phyloP scores from a whole-genome alignment of 2,888 invertebrate genomes.

The Cyclophora albipunctata region DNA sequence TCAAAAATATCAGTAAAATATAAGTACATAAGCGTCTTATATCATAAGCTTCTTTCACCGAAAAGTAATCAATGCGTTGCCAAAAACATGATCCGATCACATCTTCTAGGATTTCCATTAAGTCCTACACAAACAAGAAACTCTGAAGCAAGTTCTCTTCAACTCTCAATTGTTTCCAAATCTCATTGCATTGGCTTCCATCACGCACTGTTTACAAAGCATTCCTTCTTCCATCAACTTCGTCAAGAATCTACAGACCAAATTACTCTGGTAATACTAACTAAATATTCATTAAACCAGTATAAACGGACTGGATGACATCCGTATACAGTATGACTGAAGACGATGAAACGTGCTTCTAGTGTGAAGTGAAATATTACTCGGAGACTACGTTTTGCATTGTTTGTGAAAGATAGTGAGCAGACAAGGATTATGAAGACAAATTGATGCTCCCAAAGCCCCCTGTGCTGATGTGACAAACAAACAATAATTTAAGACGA shows the following conservation, averaged over 20 bases:
- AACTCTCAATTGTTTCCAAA: slow-evolving; percentile 9
- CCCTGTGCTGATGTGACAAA: slow-evolving; percentile 11
- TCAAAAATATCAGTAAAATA: no score
- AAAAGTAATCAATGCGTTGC: no score
- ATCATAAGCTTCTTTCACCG: no score
- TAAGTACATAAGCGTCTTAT: no score
- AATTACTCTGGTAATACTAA: not conserved
- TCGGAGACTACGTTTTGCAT: slow-evolving; percentile 13
- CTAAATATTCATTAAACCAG: slow-evolving; percentile 1
- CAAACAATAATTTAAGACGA: slow-evolving; percentile 7
- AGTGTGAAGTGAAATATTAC: slow-evolving; percentile 13
- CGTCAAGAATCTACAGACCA: not conserved
- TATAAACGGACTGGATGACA: not conserved
- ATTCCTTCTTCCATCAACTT: slow-evolving; percentile 13
- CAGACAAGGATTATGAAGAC: slow-evolving; percentile 27
- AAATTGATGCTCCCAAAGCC: slow-evolving; percentile 25
- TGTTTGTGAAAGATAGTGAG: slow-evolving; percentile 17
- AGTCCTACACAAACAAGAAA: slow-evolving; percentile 5
- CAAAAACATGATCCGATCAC: no score
- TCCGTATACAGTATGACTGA: not conserved
- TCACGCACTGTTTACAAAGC: slow-evolving; percentile 49
- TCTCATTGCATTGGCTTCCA: slow-evolving; percentile 26
- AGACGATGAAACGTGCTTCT: slow-evolving; percentile 12
- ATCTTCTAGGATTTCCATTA: not conserved
- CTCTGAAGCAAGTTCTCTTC: not conserved